Base-by-base conservation (phyloP, 2,797 vertebrate genomes). In the Okamejei kenojei region DNA sequence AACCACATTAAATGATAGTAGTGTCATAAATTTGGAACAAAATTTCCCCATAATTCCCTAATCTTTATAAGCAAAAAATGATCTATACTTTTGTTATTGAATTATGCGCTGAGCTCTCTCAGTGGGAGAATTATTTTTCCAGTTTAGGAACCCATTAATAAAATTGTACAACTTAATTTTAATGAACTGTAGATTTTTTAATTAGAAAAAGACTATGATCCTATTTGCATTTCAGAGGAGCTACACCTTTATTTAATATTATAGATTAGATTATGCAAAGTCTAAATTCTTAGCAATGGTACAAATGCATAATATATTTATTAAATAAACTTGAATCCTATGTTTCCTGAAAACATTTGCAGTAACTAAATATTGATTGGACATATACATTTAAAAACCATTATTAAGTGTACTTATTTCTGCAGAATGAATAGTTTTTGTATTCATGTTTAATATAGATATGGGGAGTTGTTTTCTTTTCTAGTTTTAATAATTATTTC, bases 341-440 rank as follows among this genome's bases (percentile, higher is more conserved):
- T 23, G 26, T 76, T 54, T 38, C 23, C 21, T 17, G 26, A 74
- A 92, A 92, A 54, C 11, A 92, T 6, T 74, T 92, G 65, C 23
- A n/a, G 7, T 13, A 45, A 90, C 17, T 45, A 91, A n/a, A 54
- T 91, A 68, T 91, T 26, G 45, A 92, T 92, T 92, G 71, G 65
- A 38, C 21, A 7, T 32, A 21, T 88, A 71, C 54, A 91, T 91
- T 45, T 73, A 54, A 23, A 91, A 38, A 15, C 38, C 35, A 38
- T 92, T 32, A 68, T 73, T 15, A 91, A 74, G 38, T 74, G 90
- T 76, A 76, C 35, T 13, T 54, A 76, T 92, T 91, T 74, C 38
- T 91, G 38, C 71, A 92, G 71, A 15, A 58, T 92, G 15, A 90
- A 90, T 71, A 26, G 23, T 92, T 92, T 92, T 29, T 26, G 54